phyloP scores from a whole-genome alignment of 1,140 invertebrate genomes.

The Leptinotarsa undecemlineata region DNA sequence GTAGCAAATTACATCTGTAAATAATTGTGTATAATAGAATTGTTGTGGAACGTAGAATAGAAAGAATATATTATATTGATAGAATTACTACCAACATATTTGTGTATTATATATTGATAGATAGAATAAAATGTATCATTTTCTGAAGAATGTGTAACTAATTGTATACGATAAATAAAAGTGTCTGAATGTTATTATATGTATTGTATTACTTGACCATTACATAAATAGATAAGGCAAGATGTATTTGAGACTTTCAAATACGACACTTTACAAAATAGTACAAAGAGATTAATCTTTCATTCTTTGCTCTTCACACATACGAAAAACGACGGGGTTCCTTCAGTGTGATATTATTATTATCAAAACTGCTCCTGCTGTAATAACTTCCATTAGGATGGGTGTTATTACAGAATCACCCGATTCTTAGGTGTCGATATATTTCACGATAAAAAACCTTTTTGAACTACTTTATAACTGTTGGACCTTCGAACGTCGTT shows the following conservation, averaged over 20 bases:
- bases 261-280: neutral
- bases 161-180: constrained; percentile 17
- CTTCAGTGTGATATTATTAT: no score
- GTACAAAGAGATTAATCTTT: neutral
- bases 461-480: no score
- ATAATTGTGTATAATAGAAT: constrained; percentile 18
- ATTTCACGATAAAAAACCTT: no score
- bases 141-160: constrained; percentile 3
- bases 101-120: constrained; percentile 15
- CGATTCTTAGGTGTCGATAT: no score
- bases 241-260: no score
- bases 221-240: no score
- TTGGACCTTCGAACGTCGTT: no score
- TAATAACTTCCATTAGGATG: no score
- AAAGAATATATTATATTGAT: neutral
- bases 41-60: constrained; percentile 15
- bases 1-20: neutral
- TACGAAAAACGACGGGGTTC: neutral
- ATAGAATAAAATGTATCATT: neutral
- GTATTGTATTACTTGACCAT: neutral
- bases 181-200: constrained; percentile 4
- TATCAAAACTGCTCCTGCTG: no score
- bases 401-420: no score
- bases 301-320: neutral
- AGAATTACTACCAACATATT: constrained; percentile 9